Conservation (phyloP, 2,888 invertebrate species). For the Schizaphis graminum region DNA sequence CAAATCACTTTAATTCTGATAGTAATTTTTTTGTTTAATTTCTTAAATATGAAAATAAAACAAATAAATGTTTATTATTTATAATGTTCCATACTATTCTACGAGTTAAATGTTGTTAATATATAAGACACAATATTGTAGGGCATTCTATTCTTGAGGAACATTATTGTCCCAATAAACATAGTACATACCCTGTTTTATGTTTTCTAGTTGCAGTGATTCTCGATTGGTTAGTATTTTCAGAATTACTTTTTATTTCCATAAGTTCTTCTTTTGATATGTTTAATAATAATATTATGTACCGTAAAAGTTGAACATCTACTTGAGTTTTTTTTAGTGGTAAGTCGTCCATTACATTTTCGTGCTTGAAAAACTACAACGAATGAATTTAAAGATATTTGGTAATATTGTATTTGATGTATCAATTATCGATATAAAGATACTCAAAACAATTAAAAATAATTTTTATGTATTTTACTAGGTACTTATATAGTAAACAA, state of each 20-base stretch:
- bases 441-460: not conserved
- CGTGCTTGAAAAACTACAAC: not conserved
- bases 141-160: not conserved
- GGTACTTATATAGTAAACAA: not conserved
- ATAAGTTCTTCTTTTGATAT: not conserved
- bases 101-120: no score
- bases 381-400: not conserved
- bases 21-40: not conserved
- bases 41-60: not conserved
- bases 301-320: not conserved
- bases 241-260: not conserved
- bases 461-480: not conserved
- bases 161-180: not conserved
- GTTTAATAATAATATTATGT: conserved; percentile 28
- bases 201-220: not conserved
- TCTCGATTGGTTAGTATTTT: not conserved
- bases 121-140: no score
- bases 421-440: not conserved
- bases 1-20: no score
- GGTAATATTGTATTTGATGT: not conserved
- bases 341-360: not conserved
- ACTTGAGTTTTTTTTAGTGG: not conserved
- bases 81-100: not conserved
- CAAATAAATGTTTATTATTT: not conserved
- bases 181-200: not conserved